Conservation (phyloP, 1,140 invertebrate species). For the Drosophila elegans region DNA sequence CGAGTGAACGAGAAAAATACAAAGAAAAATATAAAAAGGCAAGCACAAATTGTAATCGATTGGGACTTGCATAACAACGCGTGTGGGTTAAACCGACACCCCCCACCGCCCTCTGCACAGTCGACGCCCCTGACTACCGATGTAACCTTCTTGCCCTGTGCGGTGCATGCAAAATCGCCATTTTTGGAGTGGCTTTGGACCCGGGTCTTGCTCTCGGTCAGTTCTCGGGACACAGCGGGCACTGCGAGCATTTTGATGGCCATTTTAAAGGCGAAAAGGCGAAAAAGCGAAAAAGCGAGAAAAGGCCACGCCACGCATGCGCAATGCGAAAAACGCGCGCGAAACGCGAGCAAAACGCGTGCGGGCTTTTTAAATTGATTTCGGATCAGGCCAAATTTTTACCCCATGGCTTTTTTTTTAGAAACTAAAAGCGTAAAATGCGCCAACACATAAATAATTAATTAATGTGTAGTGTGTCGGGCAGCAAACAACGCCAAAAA, state of each 20-base stretch:
- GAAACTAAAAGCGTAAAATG: conserved; percentile 69
- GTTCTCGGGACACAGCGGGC: conserved; percentile 47
- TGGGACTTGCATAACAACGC: conserved; percentile 58
- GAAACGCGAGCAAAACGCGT: conserved; percentile 63
- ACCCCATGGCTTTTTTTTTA: conserved; percentile 35
- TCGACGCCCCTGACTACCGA: conserved; percentile 8
- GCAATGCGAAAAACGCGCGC: conserved; percentile 55
- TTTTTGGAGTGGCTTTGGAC: conserved; percentile 25
- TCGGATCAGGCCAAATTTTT: conserved; percentile 5
- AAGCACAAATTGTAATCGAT: conserved; percentile 44
- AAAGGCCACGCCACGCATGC: conserved; percentile 60
- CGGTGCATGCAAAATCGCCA: conserved; percentile 68
- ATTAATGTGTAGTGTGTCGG: conserved; percentile 30
- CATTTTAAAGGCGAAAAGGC: conserved; percentile 29
- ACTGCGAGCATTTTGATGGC: conserved; percentile 61
- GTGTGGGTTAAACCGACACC: conserved; percentile 29
- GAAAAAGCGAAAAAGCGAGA: conserved; percentile 2
- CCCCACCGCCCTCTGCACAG: not conserved
- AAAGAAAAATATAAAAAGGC: not conserved
- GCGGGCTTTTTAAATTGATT: conserved; percentile 43
- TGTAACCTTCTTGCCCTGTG: conserved; percentile 75
- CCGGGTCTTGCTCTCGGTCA: conserved; percentile 27
- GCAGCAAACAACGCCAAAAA: conserved; percentile 1
- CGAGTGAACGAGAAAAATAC: conserved; percentile 7
- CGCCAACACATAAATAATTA: conserved; percentile 70